Conservation (phyloP, 2,888 invertebrate genomes). For the Xestoiulus laeticollis region DNA sequence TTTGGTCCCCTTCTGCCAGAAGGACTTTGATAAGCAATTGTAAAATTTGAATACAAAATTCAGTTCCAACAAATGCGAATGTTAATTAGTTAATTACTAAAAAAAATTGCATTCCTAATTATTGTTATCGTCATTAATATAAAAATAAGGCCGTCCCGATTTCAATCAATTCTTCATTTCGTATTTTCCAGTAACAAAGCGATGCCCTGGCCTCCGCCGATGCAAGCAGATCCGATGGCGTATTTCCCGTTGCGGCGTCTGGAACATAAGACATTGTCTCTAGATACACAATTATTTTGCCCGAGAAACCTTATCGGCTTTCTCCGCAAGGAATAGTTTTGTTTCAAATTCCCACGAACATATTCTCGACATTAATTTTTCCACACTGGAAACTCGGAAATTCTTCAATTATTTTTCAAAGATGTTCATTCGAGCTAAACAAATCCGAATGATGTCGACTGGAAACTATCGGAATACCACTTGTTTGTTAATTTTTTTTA, state of each 20-base stretch:
- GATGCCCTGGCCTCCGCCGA: constrained; percentile 98
- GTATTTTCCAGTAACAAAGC: constrained; percentile 83
- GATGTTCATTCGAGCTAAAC: too few species aligned
- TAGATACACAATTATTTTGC: too few species aligned
- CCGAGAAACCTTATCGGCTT: too few species aligned
- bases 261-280: too few species aligned
- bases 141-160: neutral
- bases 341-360: too few species aligned
- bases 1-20: neutral
- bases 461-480: too few species aligned
- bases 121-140: neutral
- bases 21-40: neutral
- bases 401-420: too few species aligned
- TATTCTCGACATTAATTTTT: too few species aligned
- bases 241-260: constrained; percentile 85
- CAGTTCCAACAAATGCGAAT: neutral
- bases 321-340: constrained; percentile 64
- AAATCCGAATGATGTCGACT: too few species aligned
- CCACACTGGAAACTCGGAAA: too few species aligned
- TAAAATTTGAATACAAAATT: neutral
- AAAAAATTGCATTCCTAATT: neutral
- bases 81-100: neutral
- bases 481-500: too few species aligned
- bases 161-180: constrained; percentile 45
- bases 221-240: constrained; percentile 95